A percentile compares a stretch with the other conserved stretches of the same genome.
These are phyloP conservation scores for Gasterosteus nipponicus DNA, from an alignment of 2,113 vertebrate species.

Conservation along the genomic window DNA sequence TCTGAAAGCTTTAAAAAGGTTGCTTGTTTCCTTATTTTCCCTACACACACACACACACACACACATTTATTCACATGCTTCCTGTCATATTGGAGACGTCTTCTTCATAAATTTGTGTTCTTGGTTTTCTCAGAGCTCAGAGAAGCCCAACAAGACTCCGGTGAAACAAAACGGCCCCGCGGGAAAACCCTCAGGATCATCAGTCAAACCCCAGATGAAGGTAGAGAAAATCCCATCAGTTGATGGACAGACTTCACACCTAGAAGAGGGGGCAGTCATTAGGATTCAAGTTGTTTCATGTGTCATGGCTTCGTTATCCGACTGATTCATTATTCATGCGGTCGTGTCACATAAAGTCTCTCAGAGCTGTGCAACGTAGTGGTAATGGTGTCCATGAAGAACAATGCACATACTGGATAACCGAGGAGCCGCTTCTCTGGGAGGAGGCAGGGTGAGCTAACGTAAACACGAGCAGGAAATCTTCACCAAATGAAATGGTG, in stretches of 20 bases:
- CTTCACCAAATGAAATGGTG: background rate
- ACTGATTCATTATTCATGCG: background rate
- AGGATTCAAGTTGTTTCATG: background rate
- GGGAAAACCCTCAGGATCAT: slow-evolving; percentile 71
- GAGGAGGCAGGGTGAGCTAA: background rate
- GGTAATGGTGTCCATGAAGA: background rate
- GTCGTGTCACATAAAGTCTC: background rate
- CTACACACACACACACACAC: background rate
- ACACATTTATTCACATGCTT: background rate
- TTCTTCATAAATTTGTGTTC: background rate
- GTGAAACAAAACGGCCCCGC: slow-evolving; percentile 77
- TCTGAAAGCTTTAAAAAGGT: too few species aligned
- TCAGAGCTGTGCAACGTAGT: background rate
- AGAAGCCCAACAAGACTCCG: slow-evolving; percentile 73
- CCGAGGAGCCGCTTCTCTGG: background rate
- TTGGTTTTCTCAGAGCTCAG: slow-evolving; percentile 55
- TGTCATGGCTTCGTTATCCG: too few species aligned
- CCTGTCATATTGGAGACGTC: background rate
- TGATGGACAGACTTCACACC: background rate
- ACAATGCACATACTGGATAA: background rate
- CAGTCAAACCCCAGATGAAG: slow-evolving; percentile 69
- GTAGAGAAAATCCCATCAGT: slow-evolving; percentile 50
- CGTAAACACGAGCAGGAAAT: background rate
- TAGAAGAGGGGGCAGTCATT: background rate
- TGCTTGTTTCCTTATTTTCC: background rate